phyloP scores from a whole-genome alignment of 2,797 vertebrate genomes.

The Lophotriccus pileatus region DNA sequence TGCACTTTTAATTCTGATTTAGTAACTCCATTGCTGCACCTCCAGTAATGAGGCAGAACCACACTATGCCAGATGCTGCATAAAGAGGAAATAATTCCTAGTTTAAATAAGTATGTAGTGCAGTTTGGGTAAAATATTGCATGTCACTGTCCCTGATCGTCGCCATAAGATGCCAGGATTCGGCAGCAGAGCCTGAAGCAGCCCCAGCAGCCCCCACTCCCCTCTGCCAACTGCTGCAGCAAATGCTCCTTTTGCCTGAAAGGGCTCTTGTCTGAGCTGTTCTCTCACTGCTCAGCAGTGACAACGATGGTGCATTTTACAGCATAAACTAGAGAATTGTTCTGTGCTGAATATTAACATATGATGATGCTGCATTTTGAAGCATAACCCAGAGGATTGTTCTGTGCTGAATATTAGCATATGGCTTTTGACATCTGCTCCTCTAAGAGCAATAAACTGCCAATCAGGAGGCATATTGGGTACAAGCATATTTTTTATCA shows the following conservation, averaged over 20 bases:
- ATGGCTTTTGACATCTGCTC: conserved; percentile 54
- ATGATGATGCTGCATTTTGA: neutral
- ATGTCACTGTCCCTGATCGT: neutral
- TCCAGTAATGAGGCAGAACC: neutral
- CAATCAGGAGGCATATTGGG: conserved; percentile 14
- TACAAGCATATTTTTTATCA: conserved; percentile 52
- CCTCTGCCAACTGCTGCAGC: conserved; percentile 5
- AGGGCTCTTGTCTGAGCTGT: neutral
- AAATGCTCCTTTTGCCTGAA: neutral
- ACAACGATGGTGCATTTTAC: neutral
- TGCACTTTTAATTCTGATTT: neutral
- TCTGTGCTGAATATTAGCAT: conserved; percentile 41
- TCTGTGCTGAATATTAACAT: conserved; percentile 17
- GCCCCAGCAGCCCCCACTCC: neutral
- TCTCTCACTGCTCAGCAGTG: neutral
- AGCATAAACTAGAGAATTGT: neutral
- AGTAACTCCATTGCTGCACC: neutral
- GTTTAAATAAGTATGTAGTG: neutral
- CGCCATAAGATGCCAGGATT: neutral
- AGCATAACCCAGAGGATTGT: neutral
- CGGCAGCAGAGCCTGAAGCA: neutral
- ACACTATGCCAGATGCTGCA: neutral
- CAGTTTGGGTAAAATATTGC: neutral
- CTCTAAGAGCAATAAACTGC: conserved; percentile 31
- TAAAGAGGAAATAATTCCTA: neutral